Evolutionary conservation across 2,113 vertebrate genomes (phyloP).

Genomic region (Pyxicephalus adspersus): DNA sequence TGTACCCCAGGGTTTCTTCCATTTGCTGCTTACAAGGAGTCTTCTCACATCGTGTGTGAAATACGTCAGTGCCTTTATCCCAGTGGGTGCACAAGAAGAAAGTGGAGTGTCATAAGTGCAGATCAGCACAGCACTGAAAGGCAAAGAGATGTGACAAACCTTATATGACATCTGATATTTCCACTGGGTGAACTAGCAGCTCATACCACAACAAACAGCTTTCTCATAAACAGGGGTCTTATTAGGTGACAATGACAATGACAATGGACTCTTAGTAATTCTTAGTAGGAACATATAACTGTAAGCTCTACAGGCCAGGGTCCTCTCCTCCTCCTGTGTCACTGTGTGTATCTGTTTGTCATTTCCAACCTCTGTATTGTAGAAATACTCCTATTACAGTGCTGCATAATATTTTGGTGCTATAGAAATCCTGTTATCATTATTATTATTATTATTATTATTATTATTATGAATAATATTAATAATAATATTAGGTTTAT

Average conservation of each 20-base stretch:
- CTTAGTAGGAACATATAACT: too few relatives aligned
- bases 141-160: slow-evolving; percentile 32
- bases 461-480: too few relatives aligned
- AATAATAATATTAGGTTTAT: not conserved
- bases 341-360: too few relatives aligned
- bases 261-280: too few relatives aligned
- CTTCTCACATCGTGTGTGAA: slow-evolving; percentile 43
- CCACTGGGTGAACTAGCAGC: slow-evolving; percentile 30
- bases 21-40: slow-evolving; percentile 13
- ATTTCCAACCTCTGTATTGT: too few relatives aligned
- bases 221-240: not conserved
- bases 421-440: too few relatives aligned
- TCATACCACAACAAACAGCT: slow-evolving; percentile 1
- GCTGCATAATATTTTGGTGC: too few relatives aligned
- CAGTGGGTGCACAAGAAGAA: slow-evolving; percentile 20
- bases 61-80: slow-evolving; percentile 44
- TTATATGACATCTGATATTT: slow-evolving; percentile 37
- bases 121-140: slow-evolving; percentile 33
- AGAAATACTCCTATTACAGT: too few relatives aligned
- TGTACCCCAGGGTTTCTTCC: not conserved
- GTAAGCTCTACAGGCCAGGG: too few relatives aligned
- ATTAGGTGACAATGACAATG: slow-evolving; percentile 32
- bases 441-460: too few relatives aligned
- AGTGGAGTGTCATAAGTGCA: slow-evolving; percentile 21
- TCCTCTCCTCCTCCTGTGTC: too few relatives aligned